Conservation (phyloP, 1,140 invertebrate genomes). For the Spodoptera frugiperda region DNA sequence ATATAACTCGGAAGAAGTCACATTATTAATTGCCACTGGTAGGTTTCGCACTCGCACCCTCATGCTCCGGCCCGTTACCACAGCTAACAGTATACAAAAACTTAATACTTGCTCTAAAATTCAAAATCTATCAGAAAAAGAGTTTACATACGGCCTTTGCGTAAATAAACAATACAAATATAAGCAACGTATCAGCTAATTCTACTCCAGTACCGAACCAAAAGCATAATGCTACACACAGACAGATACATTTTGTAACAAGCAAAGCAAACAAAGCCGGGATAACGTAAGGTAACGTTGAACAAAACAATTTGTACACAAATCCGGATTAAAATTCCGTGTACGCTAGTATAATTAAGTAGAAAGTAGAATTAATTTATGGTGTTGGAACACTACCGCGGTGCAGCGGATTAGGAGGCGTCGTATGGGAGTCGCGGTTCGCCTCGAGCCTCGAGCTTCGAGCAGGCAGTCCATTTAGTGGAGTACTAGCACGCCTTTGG, state of each 20-base stretch:
- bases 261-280: constrained; percentile 18
- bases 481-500: constrained; percentile 17
- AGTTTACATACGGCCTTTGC: no score
- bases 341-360: constrained; percentile 27
- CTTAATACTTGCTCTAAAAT: no score
- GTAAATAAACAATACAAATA: no score
- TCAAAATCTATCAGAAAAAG: no score
- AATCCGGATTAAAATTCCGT: constrained; percentile 38
- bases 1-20: no score
- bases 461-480: constrained; percentile 29
- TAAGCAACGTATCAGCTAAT: not conserved
- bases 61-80: not conserved
- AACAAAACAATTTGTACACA: constrained; percentile 34
- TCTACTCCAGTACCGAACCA: not conserved
- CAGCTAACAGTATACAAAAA: no score
- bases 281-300: constrained; percentile 19
- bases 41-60: no score
- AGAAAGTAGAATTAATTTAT: constrained; percentile 38
- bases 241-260: constrained; percentile 2
- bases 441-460: not conserved
- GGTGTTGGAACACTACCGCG: constrained; percentile 20
- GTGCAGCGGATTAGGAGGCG: constrained; percentile 20
- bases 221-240: not conserved
- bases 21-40: no score
- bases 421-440: constrained; percentile 19